Evolutionary conservation across 2,797 vertebrate species (phyloP), one percentile per base, ranked within the genome.

Genomic region (Gymnopithys bicolor): DNA sequence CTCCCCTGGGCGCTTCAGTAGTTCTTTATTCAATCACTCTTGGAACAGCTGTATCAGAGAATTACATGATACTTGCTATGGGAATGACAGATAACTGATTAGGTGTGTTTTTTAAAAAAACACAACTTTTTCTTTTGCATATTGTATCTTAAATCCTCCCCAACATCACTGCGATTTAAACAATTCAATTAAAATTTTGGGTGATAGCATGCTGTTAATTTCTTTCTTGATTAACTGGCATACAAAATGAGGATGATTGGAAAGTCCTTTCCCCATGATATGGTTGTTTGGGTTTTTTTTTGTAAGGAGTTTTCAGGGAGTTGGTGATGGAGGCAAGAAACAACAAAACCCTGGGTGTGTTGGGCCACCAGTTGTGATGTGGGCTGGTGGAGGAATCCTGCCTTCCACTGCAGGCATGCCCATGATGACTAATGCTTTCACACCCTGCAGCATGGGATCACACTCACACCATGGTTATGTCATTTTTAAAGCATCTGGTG

Each of bases 401-500:
- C 53, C 63, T 68, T 81, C 15, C 52, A 84, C 79, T 0, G 0
- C 89, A 73, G 60, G 74, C 84, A 80, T 75, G 80, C 76, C 85
- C 33, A 0, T 0, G 2, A 37, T 95, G 95, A 96, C 80, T 97
- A 95, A 96, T 67, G 67, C 89, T 69, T 84, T 75, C 92, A 74
- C 77, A 71, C 70, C 84, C 85, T 91, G 56, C 48, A 89, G 82
- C 74, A 80, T 45, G 23, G 53, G 53, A 83, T 80, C 90, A 67
- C 1, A 1, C 77, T 95, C 71, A 91, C 33, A 14, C 63, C 52
- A 53, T 60, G 53, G 21, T 87, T 91, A 90, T 64, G 27, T 90
- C 84, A 94, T 60, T 88, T 91, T 58, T 56, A 84, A 95, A 87
- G 91, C 86, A 90, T 90, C 78, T 96, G 48, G 7, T 74, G 49